Percentiles rank a stretch among this genome's conserved stretches.
These are phyloP conservation scores for Riparia riparia DNA, from an alignment of 2,113 vertebrate species.

Conservation along the genomic window DNA sequence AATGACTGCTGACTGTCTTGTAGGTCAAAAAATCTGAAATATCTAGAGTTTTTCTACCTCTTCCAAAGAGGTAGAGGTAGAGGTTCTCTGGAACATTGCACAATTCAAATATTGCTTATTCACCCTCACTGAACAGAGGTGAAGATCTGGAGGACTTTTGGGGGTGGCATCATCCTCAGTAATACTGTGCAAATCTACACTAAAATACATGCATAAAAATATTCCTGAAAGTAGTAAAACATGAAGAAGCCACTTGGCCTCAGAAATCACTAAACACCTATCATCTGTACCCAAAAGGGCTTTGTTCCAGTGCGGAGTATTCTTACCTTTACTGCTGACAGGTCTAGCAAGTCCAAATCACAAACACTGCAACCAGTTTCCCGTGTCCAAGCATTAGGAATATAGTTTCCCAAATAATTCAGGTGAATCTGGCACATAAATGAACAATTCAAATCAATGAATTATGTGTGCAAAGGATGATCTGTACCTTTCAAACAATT, in stretches of 20 bases:
- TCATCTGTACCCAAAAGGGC: neutral
- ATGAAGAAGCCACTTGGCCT: neutral
- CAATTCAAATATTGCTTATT: neutral
- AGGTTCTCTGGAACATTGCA: neutral
- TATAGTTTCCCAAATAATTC: conserved; percentile 95
- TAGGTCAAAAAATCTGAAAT: neutral
- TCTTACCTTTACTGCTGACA: conserved; percentile 87
- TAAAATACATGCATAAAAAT: neutral
- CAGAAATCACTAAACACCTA: neutral
- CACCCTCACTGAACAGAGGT: neutral
- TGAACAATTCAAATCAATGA: neutral
- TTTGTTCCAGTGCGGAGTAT: neutral
- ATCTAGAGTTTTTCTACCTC: neutral
- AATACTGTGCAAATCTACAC: neutral
- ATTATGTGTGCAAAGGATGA: neutral
- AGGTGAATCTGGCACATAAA: conserved; percentile 86
- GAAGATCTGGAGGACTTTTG: neutral
- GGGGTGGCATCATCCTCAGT: neutral
- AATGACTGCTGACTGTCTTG: neutral
- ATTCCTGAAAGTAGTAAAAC: neutral
- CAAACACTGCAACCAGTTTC: conserved; percentile 89
- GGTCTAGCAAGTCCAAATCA: conserved; percentile 85
- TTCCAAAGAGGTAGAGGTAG: no score
- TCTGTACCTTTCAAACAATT: neutral
- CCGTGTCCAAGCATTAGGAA: conserved; percentile 92